Evolutionary conservation across 2,888 invertebrate genomes (phyloP).

Genomic region (Drosophila fulvimacula): DNA sequence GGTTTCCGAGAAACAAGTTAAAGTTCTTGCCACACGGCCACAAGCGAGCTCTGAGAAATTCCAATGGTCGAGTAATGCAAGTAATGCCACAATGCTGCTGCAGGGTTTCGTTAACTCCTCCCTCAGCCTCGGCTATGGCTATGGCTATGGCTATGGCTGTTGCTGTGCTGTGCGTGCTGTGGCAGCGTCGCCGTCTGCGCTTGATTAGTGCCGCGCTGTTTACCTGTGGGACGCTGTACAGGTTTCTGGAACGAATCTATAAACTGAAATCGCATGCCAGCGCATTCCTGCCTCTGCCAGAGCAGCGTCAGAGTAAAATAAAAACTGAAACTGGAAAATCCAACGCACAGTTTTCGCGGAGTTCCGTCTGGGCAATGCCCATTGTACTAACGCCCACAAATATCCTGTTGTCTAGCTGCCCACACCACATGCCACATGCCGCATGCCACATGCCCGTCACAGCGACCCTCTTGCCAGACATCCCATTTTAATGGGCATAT

Average conservation of each 20-base stretch:
- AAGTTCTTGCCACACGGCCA: constrained; percentile 40
- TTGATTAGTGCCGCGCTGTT: constrained; percentile 76
- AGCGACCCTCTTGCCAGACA: constrained; percentile 5
- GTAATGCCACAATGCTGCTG: constrained; percentile 47
- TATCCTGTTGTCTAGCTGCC: constrained; percentile 46
- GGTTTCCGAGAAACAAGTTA: constrained; percentile 76
- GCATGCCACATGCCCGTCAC: constrained; percentile 24
- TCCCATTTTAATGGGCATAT: constrained; percentile 45
- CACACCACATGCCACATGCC: constrained; percentile 40
- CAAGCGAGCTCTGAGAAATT: constrained; percentile 60
- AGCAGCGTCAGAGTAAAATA: constrained; percentile 17
- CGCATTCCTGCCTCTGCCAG: constrained; percentile 16
- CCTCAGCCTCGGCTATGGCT: background rate
- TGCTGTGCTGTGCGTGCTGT: constrained; percentile 8
- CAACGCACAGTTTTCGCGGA: constrained; percentile 67
- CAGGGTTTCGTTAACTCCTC: constrained; percentile 22
- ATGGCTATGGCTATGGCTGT: too few species aligned
- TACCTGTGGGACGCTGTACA: constrained; percentile 75
- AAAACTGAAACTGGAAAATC: constrained; percentile 55
- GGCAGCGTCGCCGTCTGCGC: constrained; percentile 35
- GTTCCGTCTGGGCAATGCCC: constrained; percentile 33
- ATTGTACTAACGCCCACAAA: constrained; percentile 71
- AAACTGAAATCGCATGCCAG: constrained; percentile 71
- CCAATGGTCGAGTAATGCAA: constrained; percentile 72
- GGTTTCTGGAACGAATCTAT: constrained; percentile 80